Evolutionary conservation across 2,113 vertebrate genomes (phyloP).

Genomic region (Astatoreochromis straeleni): DNA sequence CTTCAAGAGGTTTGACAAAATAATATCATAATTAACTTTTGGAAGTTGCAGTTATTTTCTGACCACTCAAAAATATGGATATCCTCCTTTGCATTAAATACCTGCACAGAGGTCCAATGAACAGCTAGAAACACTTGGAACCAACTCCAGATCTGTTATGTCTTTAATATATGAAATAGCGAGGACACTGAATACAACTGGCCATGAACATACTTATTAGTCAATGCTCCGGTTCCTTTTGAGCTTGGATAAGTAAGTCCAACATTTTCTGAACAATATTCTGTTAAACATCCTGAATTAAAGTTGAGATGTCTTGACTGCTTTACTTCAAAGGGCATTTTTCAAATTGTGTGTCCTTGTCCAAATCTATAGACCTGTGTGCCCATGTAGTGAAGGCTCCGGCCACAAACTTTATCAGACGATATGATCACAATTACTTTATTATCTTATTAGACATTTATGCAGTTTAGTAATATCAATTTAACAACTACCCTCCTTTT

Average conservation of each 20-base stretch:
- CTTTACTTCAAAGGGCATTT: background rate
- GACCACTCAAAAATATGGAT: background rate
- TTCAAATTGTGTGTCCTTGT: background rate
- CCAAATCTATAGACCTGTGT: background rate
- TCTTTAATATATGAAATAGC: background rate
- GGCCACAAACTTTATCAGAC: background rate
- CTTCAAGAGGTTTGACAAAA: background rate
- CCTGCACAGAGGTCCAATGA: background rate
- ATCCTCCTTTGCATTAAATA: background rate
- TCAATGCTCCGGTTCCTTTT: background rate
- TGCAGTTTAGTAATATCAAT: background rate
- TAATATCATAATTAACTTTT: background rate
- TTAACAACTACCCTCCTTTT: accelerated
- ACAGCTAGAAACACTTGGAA: background rate
- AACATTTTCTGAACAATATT: background rate
- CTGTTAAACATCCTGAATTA: background rate
- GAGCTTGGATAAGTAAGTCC: background rate
- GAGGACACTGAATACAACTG: background rate
- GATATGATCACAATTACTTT: background rate
- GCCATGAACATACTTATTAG: background rate
- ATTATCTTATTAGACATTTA: background rate
- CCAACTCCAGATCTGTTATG: background rate
- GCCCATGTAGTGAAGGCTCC: accelerated
- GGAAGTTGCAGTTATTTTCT: background rate
- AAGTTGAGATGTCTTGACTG: accelerated